Evolutionary conservation across 2,797 vertebrate genomes (phyloP), one percentile per base, ranked within the genome.

Genomic region (Anableps anableps): DNA sequence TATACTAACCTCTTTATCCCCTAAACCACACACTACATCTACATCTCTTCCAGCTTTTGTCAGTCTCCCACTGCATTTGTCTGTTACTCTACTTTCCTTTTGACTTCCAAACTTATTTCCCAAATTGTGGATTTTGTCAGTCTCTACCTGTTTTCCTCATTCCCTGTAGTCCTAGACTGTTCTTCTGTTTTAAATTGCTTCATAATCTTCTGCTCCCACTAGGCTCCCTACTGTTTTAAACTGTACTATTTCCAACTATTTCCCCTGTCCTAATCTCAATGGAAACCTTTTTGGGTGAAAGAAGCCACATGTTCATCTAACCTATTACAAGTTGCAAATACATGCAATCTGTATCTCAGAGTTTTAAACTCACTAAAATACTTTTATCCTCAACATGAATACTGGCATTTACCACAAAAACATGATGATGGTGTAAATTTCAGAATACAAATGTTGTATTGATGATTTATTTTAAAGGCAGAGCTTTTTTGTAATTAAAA

Each of bases 181-280:
- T 86, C 74, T 83, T 81, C 50, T 78, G 48, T 77, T 72, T 87
- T 50, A 86, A 89, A 91, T 92, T 89, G 85, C 83, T 83, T 90
- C 13, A 68, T 88, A 85, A 91, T 91, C 81, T 89, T 64, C 68
- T 76, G 76, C 81, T 88, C 85, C 90, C 87, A 77, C 74, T 51
- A 79, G 83, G 80, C 81, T 83, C 83, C 75, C 77, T 71, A 74
- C 83, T 77, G 80, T 91, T 75, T 89, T 83, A 78, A 82, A 91
- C 51, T 86, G 81, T 73, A 88, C 75, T 53, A 78, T 74, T 78
- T n/a, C 26, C 58, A 77, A 77, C 34, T 29, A 36, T 81, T 85
- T 80, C 74, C 55, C 76, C 50, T 74, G 68, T 74, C 64, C 88
- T 60, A 55, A 53, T 48, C 73, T 88, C 83, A 68, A 34, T 80